A percentile compares a stretch with the other conserved stretches of the same genome.
phyloP scores from a whole-genome alignment of 2,888 invertebrate species.

The Philaethria dido region DNA sequence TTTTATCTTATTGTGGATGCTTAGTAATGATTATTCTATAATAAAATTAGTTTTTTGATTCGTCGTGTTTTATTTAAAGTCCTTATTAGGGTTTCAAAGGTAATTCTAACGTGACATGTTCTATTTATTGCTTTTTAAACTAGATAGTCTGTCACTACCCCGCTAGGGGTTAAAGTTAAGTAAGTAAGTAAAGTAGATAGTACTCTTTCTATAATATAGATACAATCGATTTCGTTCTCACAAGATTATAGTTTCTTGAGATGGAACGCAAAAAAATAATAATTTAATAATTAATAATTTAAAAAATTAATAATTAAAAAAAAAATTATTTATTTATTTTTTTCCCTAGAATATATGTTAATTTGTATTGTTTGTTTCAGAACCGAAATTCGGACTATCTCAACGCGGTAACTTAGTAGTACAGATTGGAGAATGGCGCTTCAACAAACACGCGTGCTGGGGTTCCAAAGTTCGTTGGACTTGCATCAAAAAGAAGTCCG shows the following conservation, averaged over 20 bases:
- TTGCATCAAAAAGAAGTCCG: slow-evolving; percentile 76
- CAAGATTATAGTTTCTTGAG: no score
- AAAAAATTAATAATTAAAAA: no score
- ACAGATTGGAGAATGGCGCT: slow-evolving; percentile 76
- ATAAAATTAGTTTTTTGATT: slow-evolving; percentile 20
- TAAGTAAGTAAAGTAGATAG: no score
- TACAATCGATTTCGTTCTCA: no score
- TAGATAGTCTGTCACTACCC: no score
- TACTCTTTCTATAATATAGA: no score
- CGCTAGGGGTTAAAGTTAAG: no score
- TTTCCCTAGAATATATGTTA: neutral
- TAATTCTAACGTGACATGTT: neutral
- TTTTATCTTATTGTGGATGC: slow-evolving; percentile 1
- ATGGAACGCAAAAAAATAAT: no score
- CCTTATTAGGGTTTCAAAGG: neutral
- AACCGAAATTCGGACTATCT: slow-evolving; percentile 73
- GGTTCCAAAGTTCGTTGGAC: slow-evolving; percentile 78
- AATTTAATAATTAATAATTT: no score
- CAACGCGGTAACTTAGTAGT: slow-evolving; percentile 76
- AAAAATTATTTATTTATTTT: neutral
- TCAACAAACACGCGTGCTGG: slow-evolving; percentile 77
- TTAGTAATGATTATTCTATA: slow-evolving; percentile 7
- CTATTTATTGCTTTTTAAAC: no score
- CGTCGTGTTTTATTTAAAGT: neutral
- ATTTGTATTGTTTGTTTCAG: slow-evolving; percentile 53